phyloP scores from a whole-genome alignment of 2,797 vertebrate genomes.

The Rhinatrema bivittatum region DNA sequence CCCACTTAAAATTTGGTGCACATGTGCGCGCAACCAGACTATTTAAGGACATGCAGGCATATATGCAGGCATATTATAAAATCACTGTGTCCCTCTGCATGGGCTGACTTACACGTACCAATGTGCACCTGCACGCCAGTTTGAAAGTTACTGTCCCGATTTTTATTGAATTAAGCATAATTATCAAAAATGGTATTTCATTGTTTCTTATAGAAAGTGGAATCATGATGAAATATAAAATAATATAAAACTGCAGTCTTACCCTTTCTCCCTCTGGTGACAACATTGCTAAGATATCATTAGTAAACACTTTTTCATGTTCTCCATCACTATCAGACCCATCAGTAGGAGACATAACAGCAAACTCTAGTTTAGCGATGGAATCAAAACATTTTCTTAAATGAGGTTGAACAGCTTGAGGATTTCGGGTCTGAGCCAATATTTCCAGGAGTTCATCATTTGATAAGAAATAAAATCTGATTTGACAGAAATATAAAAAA shows the following conservation, averaged over 20 bases:
- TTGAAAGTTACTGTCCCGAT: no score
- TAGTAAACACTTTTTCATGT: slow-evolving; percentile 57
- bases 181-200: no score
- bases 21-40: no score
- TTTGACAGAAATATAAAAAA: slow-evolving; percentile 6
- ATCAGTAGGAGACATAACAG: slow-evolving; percentile 37
- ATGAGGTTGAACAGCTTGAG: slow-evolving; percentile 77
- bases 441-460: slow-evolving; percentile 81
- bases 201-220: no score
- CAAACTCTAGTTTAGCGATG: slow-evolving; percentile 67
- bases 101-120: no score
- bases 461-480: slow-evolving; percentile 80
- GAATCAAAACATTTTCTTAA: slow-evolving; percentile 80
- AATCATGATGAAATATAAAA: no score
- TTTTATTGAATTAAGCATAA: no score
- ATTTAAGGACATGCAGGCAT: no score
- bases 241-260: neutral
- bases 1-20: no score
- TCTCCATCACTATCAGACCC: slow-evolving; percentile 33
- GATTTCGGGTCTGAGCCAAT: slow-evolving; percentile 74
- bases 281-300: slow-evolving; percentile 74
- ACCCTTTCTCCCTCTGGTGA: slow-evolving; percentile 80
- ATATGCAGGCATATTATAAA: no score
- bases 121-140: no score
- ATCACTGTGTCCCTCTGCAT: no score